Evolutionary conservation across 2,797 vertebrate species (phyloP), one percentile per base, ranked within the genome.

Genomic region (Oryzias dopingdopingensis): DNA sequence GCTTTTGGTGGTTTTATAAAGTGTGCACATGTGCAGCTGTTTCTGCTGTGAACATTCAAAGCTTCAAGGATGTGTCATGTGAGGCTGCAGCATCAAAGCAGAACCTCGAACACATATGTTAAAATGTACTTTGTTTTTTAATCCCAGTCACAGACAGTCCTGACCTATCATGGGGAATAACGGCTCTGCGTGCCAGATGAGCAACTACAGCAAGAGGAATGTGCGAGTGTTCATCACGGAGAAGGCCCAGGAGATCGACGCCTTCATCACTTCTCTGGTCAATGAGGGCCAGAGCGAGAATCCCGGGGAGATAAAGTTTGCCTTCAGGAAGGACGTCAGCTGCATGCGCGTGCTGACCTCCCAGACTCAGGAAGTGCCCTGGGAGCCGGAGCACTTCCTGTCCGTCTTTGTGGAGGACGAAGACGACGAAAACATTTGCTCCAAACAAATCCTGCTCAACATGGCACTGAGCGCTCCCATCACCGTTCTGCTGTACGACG

Each of bases 361-460:
- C 0, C 43, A 79, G 74, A 87, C 56, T 0, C 20, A 68, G 42
- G 74, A 72, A 1, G 70, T 86, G 42, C 77, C 73, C 8, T 85
- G 62, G 59, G 64, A 62, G 1, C 4, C 68, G 0, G 14, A 59
- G 0, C 59, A 67, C 37, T 82, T 69, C 6, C 44, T 90, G 52
- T 86, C 88, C 2, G 48, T 87, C 60, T 88, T 89, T 2, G 65
- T 88, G 53, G 87, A 90, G 70, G 82, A 84, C 4, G 86, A 78
- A 12, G 72, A 84, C 0, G 69, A 90, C 14, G 65, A 79, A n/a
- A 69, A 70, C 4, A 23, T 89, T 45, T 87, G 85, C 1, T 59
- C 44, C 57, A 89, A 83, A 26, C 71, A 84, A 15, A 62, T 90
- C 51, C 44, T 81, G 14, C 70, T 72, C 55, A 86, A 83, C 66